Evolutionary conservation across 2,113 vertebrate genomes (phyloP).

Genomic region (Nerophis ophidion): DNA sequence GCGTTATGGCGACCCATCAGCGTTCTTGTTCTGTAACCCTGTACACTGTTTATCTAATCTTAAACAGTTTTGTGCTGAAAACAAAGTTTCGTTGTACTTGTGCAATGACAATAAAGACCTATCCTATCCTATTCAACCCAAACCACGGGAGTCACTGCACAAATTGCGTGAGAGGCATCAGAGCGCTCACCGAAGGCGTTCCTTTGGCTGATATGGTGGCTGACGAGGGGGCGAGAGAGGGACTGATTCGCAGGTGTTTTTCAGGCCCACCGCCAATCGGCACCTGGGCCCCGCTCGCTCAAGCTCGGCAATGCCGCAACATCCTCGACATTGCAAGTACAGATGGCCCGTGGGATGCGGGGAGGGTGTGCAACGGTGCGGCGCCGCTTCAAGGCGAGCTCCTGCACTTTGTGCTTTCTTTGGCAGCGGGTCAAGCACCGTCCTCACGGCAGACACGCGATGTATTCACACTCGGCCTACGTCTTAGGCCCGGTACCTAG

Average conservation of each 20-base stretch:
- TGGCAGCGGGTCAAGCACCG: slow-evolving; percentile 39
- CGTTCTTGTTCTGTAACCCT: no score
- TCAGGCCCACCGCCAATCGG: slow-evolving; percentile 25
- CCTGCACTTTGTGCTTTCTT: slow-evolving; percentile 36
- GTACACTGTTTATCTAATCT: no score
- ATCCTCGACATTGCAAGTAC: slow-evolving; percentile 32
- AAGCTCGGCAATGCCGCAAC: slow-evolving; percentile 10
- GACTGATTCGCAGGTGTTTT: slow-evolving; percentile 47
- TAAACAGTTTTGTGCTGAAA: no score
- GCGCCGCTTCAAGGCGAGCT: slow-evolving; percentile 6
- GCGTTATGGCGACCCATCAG: no score
- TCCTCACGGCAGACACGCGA: slow-evolving; percentile 32
- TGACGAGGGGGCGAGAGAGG: slow-evolving; percentile 22
- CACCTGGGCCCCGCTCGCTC: slow-evolving; percentile 32
- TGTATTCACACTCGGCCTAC: slow-evolving; percentile 12
- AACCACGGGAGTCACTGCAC: background rate
- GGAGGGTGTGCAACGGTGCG: slow-evolving; percentile 14
- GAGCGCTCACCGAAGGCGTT: background rate
- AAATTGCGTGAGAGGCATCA: slow-evolving; percentile 21
- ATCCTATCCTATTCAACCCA: no score
- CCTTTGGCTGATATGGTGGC: slow-evolving; percentile 11
- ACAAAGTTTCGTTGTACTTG: no score
- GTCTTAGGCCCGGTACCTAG: background rate
- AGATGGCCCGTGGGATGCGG: background rate
- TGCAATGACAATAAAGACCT: no score